Evolutionary conservation across 2,888 invertebrate genomes (phyloP).

Genomic region (Antheraea yamamai): DNA sequence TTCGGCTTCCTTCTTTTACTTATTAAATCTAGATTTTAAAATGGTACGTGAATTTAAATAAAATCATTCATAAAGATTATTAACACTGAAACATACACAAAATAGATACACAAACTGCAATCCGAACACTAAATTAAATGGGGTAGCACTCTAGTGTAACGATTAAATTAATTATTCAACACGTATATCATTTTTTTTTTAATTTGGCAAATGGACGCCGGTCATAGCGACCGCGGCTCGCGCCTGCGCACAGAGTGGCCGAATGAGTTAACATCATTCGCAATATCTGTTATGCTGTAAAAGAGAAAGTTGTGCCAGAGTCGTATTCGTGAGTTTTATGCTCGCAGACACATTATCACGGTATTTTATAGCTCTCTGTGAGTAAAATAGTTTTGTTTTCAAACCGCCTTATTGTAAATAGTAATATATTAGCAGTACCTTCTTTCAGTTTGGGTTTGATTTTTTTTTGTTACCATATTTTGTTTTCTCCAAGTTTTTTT

Average conservation of each 20-base stretch:
- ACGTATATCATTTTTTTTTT: not conserved
- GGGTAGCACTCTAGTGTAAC: conserved; percentile 41
- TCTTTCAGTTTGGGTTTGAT: too few relatives aligned
- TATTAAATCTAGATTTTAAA: not conserved
- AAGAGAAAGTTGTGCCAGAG: conserved; percentile 71
- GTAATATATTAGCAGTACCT: too few relatives aligned
- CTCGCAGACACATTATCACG: not conserved
- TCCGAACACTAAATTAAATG: conserved; percentile 32
- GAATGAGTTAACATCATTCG: conserved; percentile 60
- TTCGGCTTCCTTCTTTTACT: not conserved
- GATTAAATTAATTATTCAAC: conserved; percentile 24
- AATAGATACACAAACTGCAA: conserved; percentile 10
- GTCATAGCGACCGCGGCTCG: conserved; percentile 36
- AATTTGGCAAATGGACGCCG: not conserved
- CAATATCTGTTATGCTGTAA: conserved; percentile 70
- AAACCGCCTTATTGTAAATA: too few relatives aligned
- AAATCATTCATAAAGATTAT: not conserved
- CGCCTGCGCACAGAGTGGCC: conserved; percentile 52
- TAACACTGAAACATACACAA: not conserved
- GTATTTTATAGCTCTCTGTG: not conserved
- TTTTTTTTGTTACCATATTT: too few relatives aligned
- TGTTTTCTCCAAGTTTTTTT: too few relatives aligned
- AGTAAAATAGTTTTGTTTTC: too few relatives aligned
- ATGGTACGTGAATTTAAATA: not conserved
- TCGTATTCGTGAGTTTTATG: conserved; percentile 36